phyloP scores from a whole-genome alignment of 2,888 invertebrate genomes.

The Cataglyphis cursor region DNA sequence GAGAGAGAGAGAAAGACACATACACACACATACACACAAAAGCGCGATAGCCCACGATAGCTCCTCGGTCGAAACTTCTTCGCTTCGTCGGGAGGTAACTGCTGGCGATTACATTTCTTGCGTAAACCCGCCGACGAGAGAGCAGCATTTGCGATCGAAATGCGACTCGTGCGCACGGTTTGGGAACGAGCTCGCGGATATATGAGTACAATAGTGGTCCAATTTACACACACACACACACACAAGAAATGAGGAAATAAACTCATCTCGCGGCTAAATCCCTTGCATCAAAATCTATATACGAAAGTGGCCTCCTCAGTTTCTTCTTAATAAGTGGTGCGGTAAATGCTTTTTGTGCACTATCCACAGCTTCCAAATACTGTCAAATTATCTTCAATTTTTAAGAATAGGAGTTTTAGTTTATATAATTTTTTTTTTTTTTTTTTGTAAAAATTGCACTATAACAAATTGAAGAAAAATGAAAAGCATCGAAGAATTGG shows the following conservation, averaged over 20 bases:
- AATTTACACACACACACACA: no score
- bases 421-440: background rate
- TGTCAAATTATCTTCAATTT: background rate
- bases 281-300: constrained; percentile 24
- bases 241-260: constrained; percentile 41
- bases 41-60: constrained; percentile 53
- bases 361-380: background rate
- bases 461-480: background rate
- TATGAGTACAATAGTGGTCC: constrained; percentile 29
- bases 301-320: background rate
- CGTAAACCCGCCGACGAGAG: constrained; percentile 51
- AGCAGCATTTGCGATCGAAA: constrained; percentile 48
- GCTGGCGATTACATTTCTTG: constrained; percentile 60
- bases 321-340: background rate
- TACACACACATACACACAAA: background rate
- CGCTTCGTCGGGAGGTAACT: constrained; percentile 56
- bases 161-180: constrained; percentile 40
- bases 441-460: background rate
- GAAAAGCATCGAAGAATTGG: background rate
- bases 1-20: constrained; percentile 1
- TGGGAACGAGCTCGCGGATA: constrained; percentile 46
- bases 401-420: background rate
- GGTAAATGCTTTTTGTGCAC: background rate
- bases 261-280: constrained; percentile 11
- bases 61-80: constrained; percentile 57